A percentile compares a stretch with the other conserved stretches of the same genome.
phyloP scores from a whole-genome alignment of 2,888 invertebrate species.

The Acronicta psi region DNA sequence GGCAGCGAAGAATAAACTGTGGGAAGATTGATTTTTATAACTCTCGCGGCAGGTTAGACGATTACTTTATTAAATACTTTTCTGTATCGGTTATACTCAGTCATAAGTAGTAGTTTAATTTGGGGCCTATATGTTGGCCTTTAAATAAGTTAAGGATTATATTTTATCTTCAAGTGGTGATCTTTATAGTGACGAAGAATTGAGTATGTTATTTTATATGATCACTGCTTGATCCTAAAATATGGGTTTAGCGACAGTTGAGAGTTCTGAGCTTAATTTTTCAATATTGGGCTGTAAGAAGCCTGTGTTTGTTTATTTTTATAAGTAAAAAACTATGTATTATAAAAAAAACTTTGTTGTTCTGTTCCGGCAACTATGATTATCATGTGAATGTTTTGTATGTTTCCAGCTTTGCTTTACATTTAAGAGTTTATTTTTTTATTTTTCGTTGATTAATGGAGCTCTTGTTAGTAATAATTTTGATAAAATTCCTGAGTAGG shows the following conservation, averaged over 20 bases:
- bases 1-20: too few species aligned
- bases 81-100: background rate
- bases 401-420: slow-evolving; percentile 40
- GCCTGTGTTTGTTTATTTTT: slow-evolving; percentile 53
- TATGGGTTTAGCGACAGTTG: too few species aligned
- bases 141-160: too few species aligned
- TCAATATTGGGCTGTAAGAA: slow-evolving; percentile 2
- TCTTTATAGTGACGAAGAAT: too few species aligned
- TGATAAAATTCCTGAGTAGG: too few species aligned
- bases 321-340: slow-evolving; percentile 34
- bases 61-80: too few species aligned
- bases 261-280: background rate
- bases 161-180: too few species aligned
- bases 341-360: slow-evolving; percentile 41
- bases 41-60: background rate
- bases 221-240: too few species aligned
- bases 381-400: slow-evolving; percentile 47
- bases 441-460: slow-evolving; percentile 42
- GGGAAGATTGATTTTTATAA: background rate
- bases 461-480: slow-evolving; percentile 37
- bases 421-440: slow-evolving; percentile 45
- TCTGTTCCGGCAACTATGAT: slow-evolving; percentile 33
- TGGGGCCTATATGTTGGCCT: background rate
- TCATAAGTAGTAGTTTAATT: slow-evolving; percentile 2
- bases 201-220: too few species aligned